Conservation (phyloP, 1,140 invertebrate species). For the Danaus melanippus region DNA sequence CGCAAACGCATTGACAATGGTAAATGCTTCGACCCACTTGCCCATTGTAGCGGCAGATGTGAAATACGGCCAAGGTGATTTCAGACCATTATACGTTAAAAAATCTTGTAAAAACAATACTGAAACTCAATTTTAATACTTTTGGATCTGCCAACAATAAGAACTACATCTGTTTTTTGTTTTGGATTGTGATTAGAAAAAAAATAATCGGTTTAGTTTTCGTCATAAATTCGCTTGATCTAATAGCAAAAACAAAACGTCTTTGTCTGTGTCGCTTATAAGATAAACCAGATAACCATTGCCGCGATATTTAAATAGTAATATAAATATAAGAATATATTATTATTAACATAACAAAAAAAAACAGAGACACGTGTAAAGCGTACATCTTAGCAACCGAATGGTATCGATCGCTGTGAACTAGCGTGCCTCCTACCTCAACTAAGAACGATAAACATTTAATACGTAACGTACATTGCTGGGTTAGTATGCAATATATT, state of each 20-base stretch:
- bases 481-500: conserved; percentile 9
- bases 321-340: too few species aligned
- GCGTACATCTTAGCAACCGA: conserved; percentile 32
- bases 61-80: conserved; percentile 61
- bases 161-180: too few species aligned
- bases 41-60: conserved; percentile 57
- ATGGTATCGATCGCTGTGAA: conserved; percentile 37
- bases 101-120: too few species aligned
- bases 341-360: not conserved
- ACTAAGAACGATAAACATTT: conserved; percentile 10
- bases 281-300: too few species aligned
- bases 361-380: conserved; percentile 28
- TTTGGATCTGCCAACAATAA: too few species aligned
- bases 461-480: conserved; percentile 19
- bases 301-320: too few species aligned
- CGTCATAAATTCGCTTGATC: too few species aligned
- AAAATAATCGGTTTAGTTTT: too few species aligned
- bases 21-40: conserved; percentile 50
- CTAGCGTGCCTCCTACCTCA: conserved; percentile 15
- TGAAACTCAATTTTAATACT: too few species aligned
- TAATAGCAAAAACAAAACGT: too few species aligned
- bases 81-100: conserved; percentile 19
- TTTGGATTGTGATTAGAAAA: too few species aligned
- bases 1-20: conserved; percentile 58
- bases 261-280: too few species aligned